A percentile compares a stretch with the other conserved stretches of the same genome.
Evolutionary conservation across 2,797 vertebrate genomes (phyloP).

Genomic region (Poecilia wingei): DNA sequence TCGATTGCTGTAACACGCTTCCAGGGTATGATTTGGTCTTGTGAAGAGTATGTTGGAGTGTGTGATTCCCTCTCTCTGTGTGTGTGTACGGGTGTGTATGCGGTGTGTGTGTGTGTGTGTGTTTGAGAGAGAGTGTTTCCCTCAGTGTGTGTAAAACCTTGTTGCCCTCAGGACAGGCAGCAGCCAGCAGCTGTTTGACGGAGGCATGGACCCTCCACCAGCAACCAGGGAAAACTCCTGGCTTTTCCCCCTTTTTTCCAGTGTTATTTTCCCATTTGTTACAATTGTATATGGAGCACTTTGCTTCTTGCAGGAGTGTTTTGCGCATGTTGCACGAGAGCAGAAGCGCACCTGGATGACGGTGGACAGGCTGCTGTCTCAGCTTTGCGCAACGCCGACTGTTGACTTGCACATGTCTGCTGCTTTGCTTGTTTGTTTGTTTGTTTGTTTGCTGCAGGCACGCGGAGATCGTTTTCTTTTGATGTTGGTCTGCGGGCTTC

Average conservation of each 20-base stretch:
- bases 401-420: slow-evolving; percentile 66
- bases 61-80: slow-evolving; percentile 20
- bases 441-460: slow-evolving; percentile 41
- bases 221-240: slow-evolving; percentile 25
- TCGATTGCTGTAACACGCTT: slow-evolving; percentile 56
- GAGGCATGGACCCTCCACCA: slow-evolving; percentile 58
- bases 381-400: slow-evolving; percentile 44
- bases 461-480: background rate
- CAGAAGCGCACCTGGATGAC: slow-evolving; percentile 42
- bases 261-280: slow-evolving; percentile 20
- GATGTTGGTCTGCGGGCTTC: slow-evolving; percentile 5
- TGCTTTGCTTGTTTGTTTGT: slow-evolving; percentile 41
- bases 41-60: slow-evolving; percentile 34
- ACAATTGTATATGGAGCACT: slow-evolving; percentile 30
- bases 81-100: too few relatives aligned
- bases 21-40: slow-evolving; percentile 37
- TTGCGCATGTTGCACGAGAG: slow-evolving; percentile 2
- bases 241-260: background rate
- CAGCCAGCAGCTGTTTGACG: slow-evolving; percentile 73
- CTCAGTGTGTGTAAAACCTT: slow-evolving; percentile 42
- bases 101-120: slow-evolving; percentile 28
- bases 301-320: slow-evolving; percentile 34
- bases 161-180: slow-evolving; percentile 66
- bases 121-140: slow-evolving; percentile 8
- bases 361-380: slow-evolving; percentile 29